Evolutionary conservation across 2,797 vertebrate species (phyloP), one percentile per base, ranked within the genome.

Genomic region (Hemitrygon akajei): DNA sequence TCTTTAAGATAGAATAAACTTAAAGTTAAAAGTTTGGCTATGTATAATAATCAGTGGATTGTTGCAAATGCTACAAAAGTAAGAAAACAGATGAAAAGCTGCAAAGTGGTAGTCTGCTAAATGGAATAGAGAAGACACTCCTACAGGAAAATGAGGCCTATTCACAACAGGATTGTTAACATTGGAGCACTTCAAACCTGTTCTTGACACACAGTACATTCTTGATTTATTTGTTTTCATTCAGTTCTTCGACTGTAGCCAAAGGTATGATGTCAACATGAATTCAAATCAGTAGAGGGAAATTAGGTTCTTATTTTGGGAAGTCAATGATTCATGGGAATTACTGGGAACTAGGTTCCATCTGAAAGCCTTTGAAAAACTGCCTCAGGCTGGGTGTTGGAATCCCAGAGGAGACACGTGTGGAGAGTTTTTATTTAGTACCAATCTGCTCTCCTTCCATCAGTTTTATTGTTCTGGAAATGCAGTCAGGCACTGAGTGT

Each of bases 181-280:
- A 1, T 3, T 47, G 63, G 20, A 34, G 86, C 60, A 4, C 1
- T 37, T n/a, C n/a, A 89, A 69, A 5, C 63, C 81, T 47, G 2
- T 89, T 11, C 18, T 60, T 69, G 20, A 89, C n/a, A 34, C 40
- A 47, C 40, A 47, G 40, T 37, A 69, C 3, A 11, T 66, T 89
- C 60, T 89, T 89, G 60, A 89, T 69, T 69, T 89, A 89, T 10
- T 89, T 69, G 56, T 69, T 89, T 89, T 69, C n/a, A 69, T 89
- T 37, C 86, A 37, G 60, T 37, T 37, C 63, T 3, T 89, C 69
- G 18, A 9, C 34, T 20, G 27, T 34, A 37, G 60, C 86, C 86
- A 37, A n/a, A 40, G 60, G 34, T 69, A 69, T 18, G 20, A 11
- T 89, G 86, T n/a, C 86, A 89, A 89, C 63, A 37, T 69, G n/a